Evolutionary conservation across 2,888 invertebrate species (phyloP).

Genomic region (Hoplodrina ambigua): DNA sequence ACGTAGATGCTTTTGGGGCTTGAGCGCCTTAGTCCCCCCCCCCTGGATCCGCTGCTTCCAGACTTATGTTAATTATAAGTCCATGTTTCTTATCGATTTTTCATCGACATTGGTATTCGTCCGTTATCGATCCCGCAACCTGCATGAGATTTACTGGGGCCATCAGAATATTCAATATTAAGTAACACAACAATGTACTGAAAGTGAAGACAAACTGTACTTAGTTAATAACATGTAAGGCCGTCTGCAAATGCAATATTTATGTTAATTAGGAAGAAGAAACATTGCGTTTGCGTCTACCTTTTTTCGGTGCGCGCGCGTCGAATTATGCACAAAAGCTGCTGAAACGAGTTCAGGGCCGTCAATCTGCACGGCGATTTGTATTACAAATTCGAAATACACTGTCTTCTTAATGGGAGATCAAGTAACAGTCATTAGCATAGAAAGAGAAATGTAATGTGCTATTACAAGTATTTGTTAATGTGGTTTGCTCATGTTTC

Average conservation of each 20-base stretch:
- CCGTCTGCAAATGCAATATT: constrained; percentile 71
- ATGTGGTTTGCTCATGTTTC: background rate
- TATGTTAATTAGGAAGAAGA: constrained; percentile 74
- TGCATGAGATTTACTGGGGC: too few species aligned
- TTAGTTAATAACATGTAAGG: constrained; percentile 64
- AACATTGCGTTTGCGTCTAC: constrained; percentile 62
- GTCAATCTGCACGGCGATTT: constrained; percentile 53
- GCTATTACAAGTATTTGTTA: constrained; percentile 27
- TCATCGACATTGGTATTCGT: too few species aligned
- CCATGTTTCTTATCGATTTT: too few species aligned
- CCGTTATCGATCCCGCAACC: too few species aligned
- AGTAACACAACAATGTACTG: constrained; percentile 61
- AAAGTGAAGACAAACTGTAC: constrained; percentile 61
- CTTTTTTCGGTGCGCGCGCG: constrained; percentile 67
- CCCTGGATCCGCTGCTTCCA: too few species aligned
- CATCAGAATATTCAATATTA: constrained; percentile 31
- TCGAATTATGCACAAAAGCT: constrained; percentile 72
- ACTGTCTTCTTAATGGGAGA: constrained; percentile 58
- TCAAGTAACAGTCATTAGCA: constrained; percentile 56
- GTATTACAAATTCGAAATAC: constrained; percentile 65
- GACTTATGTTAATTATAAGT: too few species aligned
- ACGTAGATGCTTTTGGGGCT: too few species aligned
- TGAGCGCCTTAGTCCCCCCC: too few species aligned
- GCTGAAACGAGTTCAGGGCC: constrained; percentile 72
- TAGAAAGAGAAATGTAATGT: constrained; percentile 52